phyloP scores from a whole-genome alignment of 1,140 invertebrate genomes.

The Zaprionus capensis region DNA sequence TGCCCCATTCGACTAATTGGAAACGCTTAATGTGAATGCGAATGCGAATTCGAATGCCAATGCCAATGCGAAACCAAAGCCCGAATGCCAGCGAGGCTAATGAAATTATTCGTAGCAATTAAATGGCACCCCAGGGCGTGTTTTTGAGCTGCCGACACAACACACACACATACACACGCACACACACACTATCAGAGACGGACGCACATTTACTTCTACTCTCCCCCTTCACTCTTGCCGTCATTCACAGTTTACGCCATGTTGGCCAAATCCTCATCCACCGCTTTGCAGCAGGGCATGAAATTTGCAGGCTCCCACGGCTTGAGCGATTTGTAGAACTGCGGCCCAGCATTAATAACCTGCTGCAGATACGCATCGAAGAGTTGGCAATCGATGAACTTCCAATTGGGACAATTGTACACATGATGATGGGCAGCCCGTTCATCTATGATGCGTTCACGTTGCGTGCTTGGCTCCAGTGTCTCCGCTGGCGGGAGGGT shows the following conservation, averaged over 20 bases:
- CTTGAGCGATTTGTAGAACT: constrained; percentile 27
- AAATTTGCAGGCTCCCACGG: neutral
- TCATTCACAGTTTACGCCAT: neutral
- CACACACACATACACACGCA: neutral
- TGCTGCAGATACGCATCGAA: constrained; percentile 52
- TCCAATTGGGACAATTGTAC: constrained; percentile 51
- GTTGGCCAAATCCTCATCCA: neutral
- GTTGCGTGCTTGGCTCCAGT: constrained; percentile 62
- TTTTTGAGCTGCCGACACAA: constrained; percentile 39
- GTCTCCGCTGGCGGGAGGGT: neutral
- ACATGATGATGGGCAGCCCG: constrained; percentile 52
- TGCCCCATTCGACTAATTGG: constrained; percentile 75
- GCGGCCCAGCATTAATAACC: constrained; percentile 27
- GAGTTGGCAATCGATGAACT: constrained; percentile 29
- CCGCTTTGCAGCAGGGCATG: constrained; percentile 28
- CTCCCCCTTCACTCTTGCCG: neutral
- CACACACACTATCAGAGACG: neutral
- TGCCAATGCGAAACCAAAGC: constrained; percentile 57
- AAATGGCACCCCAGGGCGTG: constrained; percentile 63
- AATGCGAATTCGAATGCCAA: constrained; percentile 21
- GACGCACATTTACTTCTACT: constrained; percentile 5
- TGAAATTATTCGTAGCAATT: constrained; percentile 79
- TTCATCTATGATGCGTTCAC: constrained; percentile 88
- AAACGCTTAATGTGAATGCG: constrained; percentile 69
- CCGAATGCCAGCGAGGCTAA: constrained; percentile 53